A percentile compares a stretch with the other conserved stretches of the same genome.
phyloP scores from a whole-genome alignment of 2,113 vertebrate species.

The Toxotes chatareus region DNA sequence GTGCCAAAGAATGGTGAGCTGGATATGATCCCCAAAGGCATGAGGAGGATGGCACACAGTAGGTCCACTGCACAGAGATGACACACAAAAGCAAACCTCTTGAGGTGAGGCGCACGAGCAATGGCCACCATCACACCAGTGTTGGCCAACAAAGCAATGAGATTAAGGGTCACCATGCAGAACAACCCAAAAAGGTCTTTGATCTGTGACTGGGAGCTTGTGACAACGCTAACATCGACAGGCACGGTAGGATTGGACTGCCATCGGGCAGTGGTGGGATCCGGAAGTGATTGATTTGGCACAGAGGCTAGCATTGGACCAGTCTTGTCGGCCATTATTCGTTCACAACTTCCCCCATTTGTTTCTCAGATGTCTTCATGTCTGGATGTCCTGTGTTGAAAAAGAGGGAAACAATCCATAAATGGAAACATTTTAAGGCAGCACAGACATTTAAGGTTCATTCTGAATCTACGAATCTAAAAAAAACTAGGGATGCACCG shows the following conservation, averaged over 20 bases:
- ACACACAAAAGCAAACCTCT: constrained; percentile 91
- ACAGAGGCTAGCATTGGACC: constrained; percentile 66
- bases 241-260: constrained; percentile 79
- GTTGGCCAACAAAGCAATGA: constrained; percentile 90
- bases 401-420: constrained; percentile 13
- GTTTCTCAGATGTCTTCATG: constrained; percentile 42
- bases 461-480: background rate
- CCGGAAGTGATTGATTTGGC: constrained; percentile 63
- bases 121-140: constrained; percentile 89
- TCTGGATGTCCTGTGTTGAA: constrained; percentile 43
- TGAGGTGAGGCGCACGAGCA: constrained; percentile 88
- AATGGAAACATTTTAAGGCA: background rate
- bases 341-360: constrained; percentile 64
- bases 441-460: background rate
- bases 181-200: constrained; percentile 87
- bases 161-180: constrained; percentile 89
- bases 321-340: constrained; percentile 71
- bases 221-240: constrained; percentile 73
- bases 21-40: constrained; percentile 93
- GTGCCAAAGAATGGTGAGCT: constrained; percentile 90
- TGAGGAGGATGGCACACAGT: constrained; percentile 92
- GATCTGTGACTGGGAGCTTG: constrained; percentile 83
- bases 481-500: too few species aligned
- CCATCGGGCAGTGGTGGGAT: constrained; percentile 75
- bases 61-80: constrained; percentile 94